Percentiles rank a stretch among this genome's conserved stretches.
Evolutionary conservation across 2,888 invertebrate species (phyloP).

Genomic region (Merodon equestris): DNA sequence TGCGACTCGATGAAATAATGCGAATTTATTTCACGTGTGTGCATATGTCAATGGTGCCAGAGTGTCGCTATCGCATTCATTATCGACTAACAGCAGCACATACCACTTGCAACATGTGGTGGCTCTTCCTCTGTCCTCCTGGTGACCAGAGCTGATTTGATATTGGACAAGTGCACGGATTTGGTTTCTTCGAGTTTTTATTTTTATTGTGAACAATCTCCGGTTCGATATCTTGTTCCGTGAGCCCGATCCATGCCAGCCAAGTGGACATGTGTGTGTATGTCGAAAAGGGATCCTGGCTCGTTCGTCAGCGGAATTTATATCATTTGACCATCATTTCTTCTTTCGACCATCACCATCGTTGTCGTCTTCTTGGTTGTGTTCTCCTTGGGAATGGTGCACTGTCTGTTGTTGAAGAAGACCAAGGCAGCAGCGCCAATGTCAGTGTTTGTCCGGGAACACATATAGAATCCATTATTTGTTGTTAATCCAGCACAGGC

Average conservation of each 20-base stretch:
- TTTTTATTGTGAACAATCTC: conserved; percentile 30
- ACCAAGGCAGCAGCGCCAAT: conserved; percentile 61
- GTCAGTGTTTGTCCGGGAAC: conserved; percentile 56
- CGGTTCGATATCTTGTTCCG: conserved; percentile 63
- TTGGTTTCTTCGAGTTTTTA: conserved; percentile 64
- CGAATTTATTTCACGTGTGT: conserved; percentile 10
- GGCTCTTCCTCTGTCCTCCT: too few relatives aligned
- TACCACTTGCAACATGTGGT: too few relatives aligned
- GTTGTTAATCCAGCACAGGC: conserved; percentile 52
- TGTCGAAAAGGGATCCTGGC: conserved; percentile 61
- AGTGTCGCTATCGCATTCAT: conserved; percentile 29
- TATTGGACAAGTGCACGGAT: conserved; percentile 65
- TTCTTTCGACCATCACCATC: conserved; percentile 25
- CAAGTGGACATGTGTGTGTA: conserved; percentile 3
- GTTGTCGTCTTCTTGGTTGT: conserved; percentile 17
- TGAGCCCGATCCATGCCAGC: conserved; percentile 54
- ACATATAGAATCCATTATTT: conserved; percentile 67
- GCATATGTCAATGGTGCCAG: conserved; percentile 23
- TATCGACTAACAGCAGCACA: conserved; percentile 4
- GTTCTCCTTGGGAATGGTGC: conserved; percentile 2
- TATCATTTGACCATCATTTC: conserved; percentile 64
- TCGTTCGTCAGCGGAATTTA: conserved; percentile 64
- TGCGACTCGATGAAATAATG: too few relatives aligned
- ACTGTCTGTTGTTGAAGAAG: conserved; percentile 14
- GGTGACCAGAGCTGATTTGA: conserved; percentile 66